Conservation (phyloP, 2,888 invertebrate species). For the Monoplex corrugatus region DNA sequence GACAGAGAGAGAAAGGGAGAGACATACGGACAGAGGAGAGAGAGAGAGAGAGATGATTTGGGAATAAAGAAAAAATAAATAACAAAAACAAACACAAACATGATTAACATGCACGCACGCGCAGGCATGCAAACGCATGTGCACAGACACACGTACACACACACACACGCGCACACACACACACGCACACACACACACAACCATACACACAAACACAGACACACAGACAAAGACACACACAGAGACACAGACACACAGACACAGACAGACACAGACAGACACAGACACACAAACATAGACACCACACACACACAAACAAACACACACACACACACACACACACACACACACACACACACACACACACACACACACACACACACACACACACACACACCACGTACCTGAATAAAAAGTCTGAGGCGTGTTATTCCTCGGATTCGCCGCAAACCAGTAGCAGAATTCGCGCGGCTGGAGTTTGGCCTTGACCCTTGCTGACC, state of each 20-base stretch:
- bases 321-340: conserved; percentile 5
- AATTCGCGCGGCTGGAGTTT: conserved; percentile 44
- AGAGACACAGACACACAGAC: not conserved
- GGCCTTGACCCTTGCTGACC: conserved; percentile 31
- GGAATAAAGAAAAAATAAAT: not conserved
- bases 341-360: not conserved
- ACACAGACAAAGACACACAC: not conserved
- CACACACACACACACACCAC: not conserved
- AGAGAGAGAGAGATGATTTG: no score
- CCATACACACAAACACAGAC: not conserved
- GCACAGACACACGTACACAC: not conserved
- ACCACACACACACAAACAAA: not conserved
- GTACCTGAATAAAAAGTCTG: conserved; percentile 14
- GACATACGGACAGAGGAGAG: no score
- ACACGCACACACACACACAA: not conserved
- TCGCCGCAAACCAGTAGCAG: not conserved
- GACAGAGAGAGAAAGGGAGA: no score
- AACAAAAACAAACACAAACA: not conserved
- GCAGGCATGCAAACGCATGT: not conserved
- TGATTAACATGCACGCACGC: not conserved
- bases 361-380: not conserved
- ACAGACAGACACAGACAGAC: not conserved
- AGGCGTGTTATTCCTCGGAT: conserved; percentile 18
- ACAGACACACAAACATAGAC: not conserved
- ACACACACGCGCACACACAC: conserved; percentile 12